Conservation (phyloP, 2,888 invertebrate genomes). For the Caprella mutica region DNA sequence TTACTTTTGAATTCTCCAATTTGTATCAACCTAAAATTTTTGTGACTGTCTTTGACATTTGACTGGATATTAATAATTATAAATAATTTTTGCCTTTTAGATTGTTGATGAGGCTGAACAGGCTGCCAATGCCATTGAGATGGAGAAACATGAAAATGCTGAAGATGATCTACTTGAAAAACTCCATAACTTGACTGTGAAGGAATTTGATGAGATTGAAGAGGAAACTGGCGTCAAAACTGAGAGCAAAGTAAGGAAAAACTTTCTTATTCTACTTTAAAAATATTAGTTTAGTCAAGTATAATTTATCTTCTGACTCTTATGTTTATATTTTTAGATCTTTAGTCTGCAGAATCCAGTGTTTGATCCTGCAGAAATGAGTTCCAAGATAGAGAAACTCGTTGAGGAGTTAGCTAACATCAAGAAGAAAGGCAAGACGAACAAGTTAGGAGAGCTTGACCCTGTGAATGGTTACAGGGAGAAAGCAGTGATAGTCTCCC, state of each 20-base stretch:
- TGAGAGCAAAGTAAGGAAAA: no score
- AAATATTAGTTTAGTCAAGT: background rate
- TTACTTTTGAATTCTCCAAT: no score
- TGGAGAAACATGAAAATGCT: no score
- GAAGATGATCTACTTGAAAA: background rate
- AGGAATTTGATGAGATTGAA: no score
- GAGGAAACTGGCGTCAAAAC: no score
- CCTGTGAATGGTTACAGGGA: conserved; percentile 42
- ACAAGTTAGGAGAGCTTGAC: conserved; percentile 3
- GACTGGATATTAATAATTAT: no score
- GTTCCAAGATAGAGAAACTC: conserved; percentile 35
- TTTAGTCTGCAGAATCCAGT: conserved; percentile 59
- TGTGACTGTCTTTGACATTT: no score
- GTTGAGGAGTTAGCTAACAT: conserved; percentile 16
- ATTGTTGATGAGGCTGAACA: background rate
- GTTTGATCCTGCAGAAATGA: conserved; percentile 59
- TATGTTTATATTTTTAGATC: no score
- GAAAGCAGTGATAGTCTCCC: conserved; percentile 77
- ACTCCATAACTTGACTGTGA: no score
- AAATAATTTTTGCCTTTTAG: background rate
- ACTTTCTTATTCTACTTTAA: background rate
- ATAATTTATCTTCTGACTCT: no score
- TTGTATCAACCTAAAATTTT: no score
- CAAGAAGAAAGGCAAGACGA: background rate
- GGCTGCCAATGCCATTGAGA: no score